Evolutionary conservation across 2,888 invertebrate species (phyloP), one percentile per base, ranked within the genome.

Genomic region (Papilio gigon): DNA sequence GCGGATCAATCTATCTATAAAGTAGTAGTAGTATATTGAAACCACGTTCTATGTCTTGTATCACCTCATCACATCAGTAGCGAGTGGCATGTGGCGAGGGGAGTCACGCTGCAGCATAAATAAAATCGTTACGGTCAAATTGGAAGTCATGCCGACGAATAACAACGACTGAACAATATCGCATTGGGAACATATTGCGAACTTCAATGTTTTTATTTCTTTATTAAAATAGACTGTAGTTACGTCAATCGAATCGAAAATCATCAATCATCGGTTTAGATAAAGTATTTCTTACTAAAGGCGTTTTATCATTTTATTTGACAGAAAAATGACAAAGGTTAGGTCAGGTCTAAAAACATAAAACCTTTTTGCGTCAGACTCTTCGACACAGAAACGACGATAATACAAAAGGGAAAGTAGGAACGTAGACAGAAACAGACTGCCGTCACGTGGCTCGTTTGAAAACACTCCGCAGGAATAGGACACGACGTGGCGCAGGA

Each of bases 381-480:
- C 47, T 50, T 63, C 63, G n/a, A 22, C 50, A 37, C 50, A n/a
- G 59, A 59, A 59, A 67, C 14, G 9, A 37, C 42, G 37, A 59
- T 30, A 59, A 25, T 66, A 17, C 40, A 12, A 50, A n/a, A 37
- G 47, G 14, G 59, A 22, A 42, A 27, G 25, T 6, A 30, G 35
- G 22, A 60, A 60, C 17, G 35, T 27, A 47, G 47, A 60, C 47
- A 27, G 60, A 9, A 53, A 61, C 37, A 30, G 61, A 42, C 27
- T 37, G 11, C 33, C 17, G 12, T 61, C 11, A 20, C 25, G 53
- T 30, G 12, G 44, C 44, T 40, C 35, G 44, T 67, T 61, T 33
- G 11, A 60, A 67, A 61, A 27, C 50, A 67, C 47, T 66, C 53
- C 30, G 22, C 44, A 22, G 33, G 47, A 66, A 58, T 37, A 40